phyloP scores from a whole-genome alignment of 2,113 vertebrate species.

The Pionites leucogaster region DNA sequence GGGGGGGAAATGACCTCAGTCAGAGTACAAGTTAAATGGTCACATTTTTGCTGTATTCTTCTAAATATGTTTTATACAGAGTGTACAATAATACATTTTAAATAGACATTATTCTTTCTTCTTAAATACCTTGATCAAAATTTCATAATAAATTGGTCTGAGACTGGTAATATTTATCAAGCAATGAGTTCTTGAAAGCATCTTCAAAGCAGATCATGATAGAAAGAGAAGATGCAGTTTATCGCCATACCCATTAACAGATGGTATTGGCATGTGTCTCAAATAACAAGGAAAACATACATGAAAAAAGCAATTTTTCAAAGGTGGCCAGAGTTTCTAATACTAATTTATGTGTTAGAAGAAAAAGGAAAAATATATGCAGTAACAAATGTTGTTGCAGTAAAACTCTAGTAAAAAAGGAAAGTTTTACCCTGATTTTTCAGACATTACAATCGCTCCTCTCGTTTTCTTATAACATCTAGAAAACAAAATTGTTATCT shows the following conservation, averaged over 20 bases:
- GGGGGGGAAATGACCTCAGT: not conserved
- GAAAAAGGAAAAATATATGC: not conserved
- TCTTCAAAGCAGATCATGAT: not conserved
- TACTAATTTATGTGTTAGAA: not conserved
- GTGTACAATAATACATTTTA: not conserved
- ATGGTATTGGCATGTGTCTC: slow-evolving; percentile 13
- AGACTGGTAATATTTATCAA: not conserved
- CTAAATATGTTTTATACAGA: not conserved
- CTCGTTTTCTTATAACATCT: not conserved
- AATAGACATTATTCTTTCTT: not conserved
- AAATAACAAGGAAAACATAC: slow-evolving; percentile 19
- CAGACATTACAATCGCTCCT: not conserved
- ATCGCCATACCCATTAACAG: not conserved
- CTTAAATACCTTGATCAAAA: not conserved
- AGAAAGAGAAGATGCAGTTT: not conserved
- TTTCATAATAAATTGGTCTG: not conserved
- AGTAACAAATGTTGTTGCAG: not conserved
- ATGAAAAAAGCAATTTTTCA: not conserved
- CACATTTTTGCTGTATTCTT: not conserved
- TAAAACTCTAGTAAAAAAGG: not conserved
- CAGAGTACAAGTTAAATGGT: not conserved
- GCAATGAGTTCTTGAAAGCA: not conserved
- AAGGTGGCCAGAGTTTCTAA: not conserved
- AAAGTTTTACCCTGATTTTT: not conserved
- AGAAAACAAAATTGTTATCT: not conserved